Evolutionary conservation across 2,113 vertebrate genomes (phyloP).

Genomic region (Pagrus major): DNA sequence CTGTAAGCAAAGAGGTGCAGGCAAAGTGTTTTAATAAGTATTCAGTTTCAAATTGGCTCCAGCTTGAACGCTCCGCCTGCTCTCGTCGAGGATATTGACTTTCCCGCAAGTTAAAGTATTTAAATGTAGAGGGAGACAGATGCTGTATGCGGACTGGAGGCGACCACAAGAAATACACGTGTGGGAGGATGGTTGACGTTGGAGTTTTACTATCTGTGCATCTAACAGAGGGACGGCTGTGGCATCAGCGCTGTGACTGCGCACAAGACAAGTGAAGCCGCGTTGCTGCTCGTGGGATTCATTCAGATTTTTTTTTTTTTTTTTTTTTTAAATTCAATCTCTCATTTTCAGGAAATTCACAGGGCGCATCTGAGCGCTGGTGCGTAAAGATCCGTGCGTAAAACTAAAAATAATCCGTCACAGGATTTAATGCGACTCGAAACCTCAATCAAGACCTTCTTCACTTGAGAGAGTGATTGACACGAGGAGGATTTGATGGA

Average conservation of each 20-base stretch:
- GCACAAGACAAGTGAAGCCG: constrained; percentile 13
- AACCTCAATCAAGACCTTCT: constrained; percentile 23
- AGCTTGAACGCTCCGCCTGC: constrained; percentile 78
- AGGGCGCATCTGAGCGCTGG: constrained; percentile 9
- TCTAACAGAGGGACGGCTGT: constrained; percentile 41
- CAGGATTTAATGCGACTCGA: constrained; percentile 47
- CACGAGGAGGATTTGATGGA: constrained; percentile 59
- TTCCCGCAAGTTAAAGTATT: constrained; percentile 81
- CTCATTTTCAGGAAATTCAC: not conserved
- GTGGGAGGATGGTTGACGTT: constrained; percentile 79
- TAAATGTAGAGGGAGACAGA: constrained; percentile 80
- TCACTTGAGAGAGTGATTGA: constrained; percentile 37
- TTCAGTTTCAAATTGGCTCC: constrained; percentile 79
- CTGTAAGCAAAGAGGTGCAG: constrained; percentile 50
- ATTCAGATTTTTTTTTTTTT: not conserved
- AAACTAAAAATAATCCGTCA: constrained; percentile 37
- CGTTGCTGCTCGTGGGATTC: constrained; percentile 6
- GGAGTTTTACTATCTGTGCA: constrained; percentile 63
- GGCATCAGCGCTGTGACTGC: constrained; percentile 32
- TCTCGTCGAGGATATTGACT: constrained; percentile 75
- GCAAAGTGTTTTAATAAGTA: constrained; percentile 64
- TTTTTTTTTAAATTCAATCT: not conserved
- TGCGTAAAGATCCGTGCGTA: constrained; percentile 68
- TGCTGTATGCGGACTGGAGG: constrained; percentile 69
- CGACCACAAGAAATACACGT: constrained; percentile 80